phyloP scores from a whole-genome alignment of 2,113 vertebrate species.

The human (Homo sapiens) region DNA sequence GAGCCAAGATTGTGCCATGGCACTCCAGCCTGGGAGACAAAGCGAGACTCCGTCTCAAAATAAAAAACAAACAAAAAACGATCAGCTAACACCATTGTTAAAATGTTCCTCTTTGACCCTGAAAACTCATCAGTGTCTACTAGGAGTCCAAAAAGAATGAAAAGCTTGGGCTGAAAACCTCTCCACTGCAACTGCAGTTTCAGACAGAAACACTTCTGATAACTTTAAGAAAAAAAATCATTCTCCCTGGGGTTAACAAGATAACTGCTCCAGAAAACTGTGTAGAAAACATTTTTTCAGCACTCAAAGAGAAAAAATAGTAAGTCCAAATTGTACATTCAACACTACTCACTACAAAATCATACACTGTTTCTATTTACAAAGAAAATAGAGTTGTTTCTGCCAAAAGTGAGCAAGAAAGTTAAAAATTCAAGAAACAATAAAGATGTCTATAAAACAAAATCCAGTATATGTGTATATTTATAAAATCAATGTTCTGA shows the following conservation, averaged over 20 bases:
- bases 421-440: not conserved
- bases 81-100: constrained; percentile 36
- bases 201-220: not conserved
- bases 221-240: constrained; percentile 34
- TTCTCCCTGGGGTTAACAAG: not conserved
- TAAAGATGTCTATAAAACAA: constrained; percentile 1
- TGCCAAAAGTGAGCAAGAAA: not conserved
- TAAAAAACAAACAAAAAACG: not conserved
- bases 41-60: too few species aligned
- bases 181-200: not conserved
- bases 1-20: too few species aligned
- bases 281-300: constrained; percentile 1
- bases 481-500: not conserved
- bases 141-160: not conserved
- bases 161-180: constrained; percentile 29
- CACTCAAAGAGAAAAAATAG: not conserved
- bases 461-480: not conserved
- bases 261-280: not conserved
- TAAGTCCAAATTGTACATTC: not conserved
- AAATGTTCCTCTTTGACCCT: constrained; percentile 43
- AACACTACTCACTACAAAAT: not conserved
- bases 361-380: not conserved
- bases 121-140: constrained; percentile 32
- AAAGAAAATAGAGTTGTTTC: not conserved
- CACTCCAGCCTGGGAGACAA: too few species aligned